Evolutionary conservation across 2,888 invertebrate genomes (phyloP).

Genomic region (Stegana nigrithorax): DNA sequence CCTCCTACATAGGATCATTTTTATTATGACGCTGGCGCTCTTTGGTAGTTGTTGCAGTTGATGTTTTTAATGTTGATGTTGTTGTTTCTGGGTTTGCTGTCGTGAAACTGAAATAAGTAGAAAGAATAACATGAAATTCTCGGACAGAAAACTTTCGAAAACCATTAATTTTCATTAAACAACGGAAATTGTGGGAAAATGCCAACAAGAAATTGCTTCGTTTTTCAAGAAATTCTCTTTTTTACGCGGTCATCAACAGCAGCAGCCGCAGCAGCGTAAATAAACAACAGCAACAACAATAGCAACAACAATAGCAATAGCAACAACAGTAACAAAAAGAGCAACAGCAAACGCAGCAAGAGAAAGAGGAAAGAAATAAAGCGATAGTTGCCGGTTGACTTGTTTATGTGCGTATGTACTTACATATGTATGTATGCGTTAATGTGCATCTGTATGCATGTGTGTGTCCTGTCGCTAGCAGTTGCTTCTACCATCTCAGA

Average conservation of each 20-base stretch:
- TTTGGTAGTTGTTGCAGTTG: not conserved
- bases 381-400: not conserved
- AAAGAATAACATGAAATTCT: too few species aligned
- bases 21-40: too few species aligned
- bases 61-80: not conserved
- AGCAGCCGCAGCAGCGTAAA: not conserved
- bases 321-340: not conserved
- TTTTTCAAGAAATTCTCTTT: conserved; percentile 8
- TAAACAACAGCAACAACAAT: not conserved
- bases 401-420: not conserved
- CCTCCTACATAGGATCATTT: too few species aligned
- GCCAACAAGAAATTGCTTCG: conserved; percentile 14
- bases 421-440: not conserved
- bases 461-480: too few species aligned
- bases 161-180: conserved; percentile 19
- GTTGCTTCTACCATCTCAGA: too few species aligned
- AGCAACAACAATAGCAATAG: not conserved
- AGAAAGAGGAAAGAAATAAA: not conserved
- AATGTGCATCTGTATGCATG: not conserved
- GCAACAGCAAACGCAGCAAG: not conserved
- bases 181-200: conserved; percentile 11
- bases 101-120: too few species aligned
- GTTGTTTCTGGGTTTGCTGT: not conserved
- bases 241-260: conserved; percentile 1
- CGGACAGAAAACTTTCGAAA: conserved; percentile 6